Evolutionary conservation across 2,797 vertebrate genomes (phyloP), one percentile per base, ranked within the genome.

Genomic region (Falco cherrug): DNA sequence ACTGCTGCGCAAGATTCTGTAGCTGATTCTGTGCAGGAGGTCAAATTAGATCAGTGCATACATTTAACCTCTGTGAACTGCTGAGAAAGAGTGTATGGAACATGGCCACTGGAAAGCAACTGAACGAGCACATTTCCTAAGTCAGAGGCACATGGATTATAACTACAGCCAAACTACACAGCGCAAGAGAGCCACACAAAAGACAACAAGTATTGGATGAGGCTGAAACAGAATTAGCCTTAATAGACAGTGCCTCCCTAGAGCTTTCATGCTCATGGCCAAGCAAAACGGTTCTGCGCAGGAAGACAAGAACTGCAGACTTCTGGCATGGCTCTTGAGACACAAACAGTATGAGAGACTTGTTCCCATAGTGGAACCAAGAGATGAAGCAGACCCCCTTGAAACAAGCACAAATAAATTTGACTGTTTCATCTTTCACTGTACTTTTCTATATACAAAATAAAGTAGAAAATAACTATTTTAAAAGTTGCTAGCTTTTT

Each of bases 271-370:
- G 83, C 68, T 96, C 37, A 95, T 9, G 6, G 97, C 92, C 95
- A 96, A 97, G 79, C 82, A 97, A 95, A 97, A 96, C 50, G 70
- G 77, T 93, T 94, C 77, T 90, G 77, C 19, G 39, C 88, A 93
- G 70, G 90, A 95, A 95, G 91, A 89, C 96, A 96, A 96, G 85
- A 96, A 95, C 83, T 95, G 91, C 93, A 96, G 96, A 97, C 96
- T 95, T 94, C 89, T 96, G 87, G 94, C 93, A 82, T n/a, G 76
- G 59, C 61, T 87, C 96, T 97, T 88, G 95, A 96, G 96, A 95
- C 94, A 96, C 79, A 95, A 92, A 94, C 93, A 96, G 84, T 74
- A 9, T 11, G 24, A 93, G 69, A 90, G 43, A 88, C 43, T 95
- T 69, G 75, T 93, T 97, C 89, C 77, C 69, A 89, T 61, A 87